Evolutionary conservation across 1,140 invertebrate genomes (phyloP).

Genomic region (Nasonia vitripennis): DNA sequence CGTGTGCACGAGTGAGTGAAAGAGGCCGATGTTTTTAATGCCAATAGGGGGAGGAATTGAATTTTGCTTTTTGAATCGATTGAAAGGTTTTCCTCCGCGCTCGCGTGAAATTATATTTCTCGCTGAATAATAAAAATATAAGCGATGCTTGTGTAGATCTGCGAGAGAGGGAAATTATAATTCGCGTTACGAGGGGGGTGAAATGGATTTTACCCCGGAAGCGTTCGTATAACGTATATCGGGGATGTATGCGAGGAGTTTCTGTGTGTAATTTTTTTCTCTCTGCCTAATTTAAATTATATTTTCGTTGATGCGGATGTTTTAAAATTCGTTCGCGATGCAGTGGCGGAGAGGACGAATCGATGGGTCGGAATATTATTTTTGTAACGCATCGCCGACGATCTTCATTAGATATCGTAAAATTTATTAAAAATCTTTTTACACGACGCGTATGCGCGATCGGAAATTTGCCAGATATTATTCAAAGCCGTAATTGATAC

Average conservation of each 20-base stretch:
- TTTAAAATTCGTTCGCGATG: not conserved
- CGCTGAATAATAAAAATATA: constrained; percentile 13
- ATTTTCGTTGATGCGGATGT: not conserved
- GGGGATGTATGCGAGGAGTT: no score
- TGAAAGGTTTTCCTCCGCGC: not conserved
- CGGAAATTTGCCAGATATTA: no score
- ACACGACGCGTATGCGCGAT: no score
- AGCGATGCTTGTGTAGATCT: not conserved
- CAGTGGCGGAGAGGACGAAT: no score
- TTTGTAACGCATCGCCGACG: no score
- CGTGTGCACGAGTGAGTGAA: not conserved
- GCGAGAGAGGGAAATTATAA: not conserved
- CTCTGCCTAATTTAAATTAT: not conserved
- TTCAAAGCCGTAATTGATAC: no score
- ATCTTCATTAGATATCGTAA: not conserved
- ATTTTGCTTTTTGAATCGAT: constrained; percentile 34
- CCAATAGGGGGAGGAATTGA: constrained; percentile 2
- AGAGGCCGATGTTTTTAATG: constrained; percentile 24
- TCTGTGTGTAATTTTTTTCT: not conserved
- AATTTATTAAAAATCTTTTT: not conserved
- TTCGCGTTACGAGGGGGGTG: not conserved
- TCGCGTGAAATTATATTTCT: constrained; percentile 24
- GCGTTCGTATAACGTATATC: no score
- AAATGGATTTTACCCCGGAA: not conserved
- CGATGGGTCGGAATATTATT: no score